Conservation (phyloP, 2,113 vertebrate species). For the Pterophyllum scalare region DNA sequence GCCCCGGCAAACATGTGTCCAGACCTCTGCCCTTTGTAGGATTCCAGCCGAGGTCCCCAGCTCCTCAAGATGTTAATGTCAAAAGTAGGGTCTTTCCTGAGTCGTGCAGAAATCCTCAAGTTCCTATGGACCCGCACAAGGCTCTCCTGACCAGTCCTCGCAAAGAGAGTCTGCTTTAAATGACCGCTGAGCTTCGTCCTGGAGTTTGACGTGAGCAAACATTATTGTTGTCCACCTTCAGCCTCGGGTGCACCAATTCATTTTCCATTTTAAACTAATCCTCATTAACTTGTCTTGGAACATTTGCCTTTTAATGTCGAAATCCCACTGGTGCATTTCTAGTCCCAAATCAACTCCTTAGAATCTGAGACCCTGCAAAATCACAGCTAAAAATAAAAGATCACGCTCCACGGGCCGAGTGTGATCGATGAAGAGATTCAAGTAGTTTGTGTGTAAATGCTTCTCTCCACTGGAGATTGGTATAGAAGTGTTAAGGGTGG, state of each 20-base stretch:
- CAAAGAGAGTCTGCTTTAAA: conserved; percentile 79
- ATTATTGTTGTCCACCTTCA: conserved; percentile 31
- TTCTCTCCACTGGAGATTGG: neutral
- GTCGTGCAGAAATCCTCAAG: conserved; percentile 37
- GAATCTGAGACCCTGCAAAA: conserved; percentile 29
- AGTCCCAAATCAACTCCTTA: conserved; percentile 63
- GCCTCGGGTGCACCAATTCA: neutral
- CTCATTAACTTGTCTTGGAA: neutral
- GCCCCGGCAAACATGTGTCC: neutral
- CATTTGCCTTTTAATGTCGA: conserved; percentile 5
- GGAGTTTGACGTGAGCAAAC: conserved; percentile 74
- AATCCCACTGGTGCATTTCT: conserved; percentile 36
- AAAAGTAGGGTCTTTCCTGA: conserved; percentile 32
- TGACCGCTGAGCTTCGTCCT: conserved; percentile 21
- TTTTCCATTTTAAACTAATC: neutral
- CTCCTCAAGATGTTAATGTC: neutral
- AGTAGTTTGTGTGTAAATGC: neutral
- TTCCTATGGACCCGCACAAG: conserved; percentile 53
- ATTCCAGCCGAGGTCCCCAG: conserved; percentile 15
- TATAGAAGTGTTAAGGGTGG: neutral
- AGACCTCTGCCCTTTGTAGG: conserved; percentile 10
- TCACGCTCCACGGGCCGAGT: neutral
- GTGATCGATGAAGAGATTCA: neutral
- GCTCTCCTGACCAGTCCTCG: conserved; percentile 56
- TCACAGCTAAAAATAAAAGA: neutral